phyloP scores from a whole-genome alignment of 1,140 invertebrate genomes.

The Lasioglossum albipes region DNA sequence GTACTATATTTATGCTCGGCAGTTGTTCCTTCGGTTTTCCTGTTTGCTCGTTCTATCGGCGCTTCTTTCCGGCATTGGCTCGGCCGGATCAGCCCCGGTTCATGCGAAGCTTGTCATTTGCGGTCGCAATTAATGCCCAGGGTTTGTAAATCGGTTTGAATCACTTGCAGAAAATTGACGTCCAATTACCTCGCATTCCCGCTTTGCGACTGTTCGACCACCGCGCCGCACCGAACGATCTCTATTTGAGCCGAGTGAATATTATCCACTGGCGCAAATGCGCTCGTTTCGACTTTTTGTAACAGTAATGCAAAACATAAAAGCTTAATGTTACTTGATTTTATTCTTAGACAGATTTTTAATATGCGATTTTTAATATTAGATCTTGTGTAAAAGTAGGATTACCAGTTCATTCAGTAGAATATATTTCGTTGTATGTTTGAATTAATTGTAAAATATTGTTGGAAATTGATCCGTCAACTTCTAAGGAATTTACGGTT shows the following conservation, averaged over 20 bases:
- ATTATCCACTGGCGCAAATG: no score
- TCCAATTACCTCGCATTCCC: not conserved
- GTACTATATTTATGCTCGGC: no score
- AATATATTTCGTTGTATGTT: no score
- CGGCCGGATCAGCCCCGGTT: not conserved
- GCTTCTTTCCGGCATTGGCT: conserved; percentile 30
- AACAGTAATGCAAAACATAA: no score
- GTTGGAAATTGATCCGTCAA: not conserved
- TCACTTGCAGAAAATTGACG: not conserved
- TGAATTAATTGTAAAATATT: not conserved
- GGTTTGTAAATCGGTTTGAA: not conserved
- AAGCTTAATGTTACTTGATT: no score
- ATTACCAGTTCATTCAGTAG: no score
- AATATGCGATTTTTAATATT: no score
- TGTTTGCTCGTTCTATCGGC: not conserved
- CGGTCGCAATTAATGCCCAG: not conserved
- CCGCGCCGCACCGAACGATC: no score
- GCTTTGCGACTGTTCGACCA: not conserved
- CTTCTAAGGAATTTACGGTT: not conserved
- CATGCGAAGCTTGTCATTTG: not conserved
- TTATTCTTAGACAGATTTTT: no score
- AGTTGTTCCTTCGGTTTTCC: not conserved
- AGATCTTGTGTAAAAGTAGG: no score
- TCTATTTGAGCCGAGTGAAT: no score
- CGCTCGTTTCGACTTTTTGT: no score